Evolutionary conservation across 2,888 invertebrate genomes (phyloP), one percentile per base, ranked within the genome.

Genomic region (Tromatobia lineatoria): DNA sequence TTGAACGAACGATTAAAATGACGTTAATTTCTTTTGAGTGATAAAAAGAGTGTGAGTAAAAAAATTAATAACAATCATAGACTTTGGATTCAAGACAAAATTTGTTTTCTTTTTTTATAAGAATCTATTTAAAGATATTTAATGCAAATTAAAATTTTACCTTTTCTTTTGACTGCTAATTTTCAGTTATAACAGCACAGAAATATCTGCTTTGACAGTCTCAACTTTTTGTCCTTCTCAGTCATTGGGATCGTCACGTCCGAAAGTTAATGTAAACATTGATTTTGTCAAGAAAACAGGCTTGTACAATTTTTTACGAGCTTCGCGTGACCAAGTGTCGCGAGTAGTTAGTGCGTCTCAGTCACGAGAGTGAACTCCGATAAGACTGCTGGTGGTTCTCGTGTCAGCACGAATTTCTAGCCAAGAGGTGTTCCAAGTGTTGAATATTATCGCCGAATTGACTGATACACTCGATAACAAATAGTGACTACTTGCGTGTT

Each of bases 321-420:
- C 20, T 7, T 84, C 50, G 84, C 84, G 83, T 83, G 83, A 83
- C 77, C 47, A 59, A 64, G 57, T 69, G 34, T 61, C 18, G 67
- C 66, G 20, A 61, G 73, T 67, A 13, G 38, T 20, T 59, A 42
- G 75, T 50, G 74, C 75, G 69, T 81, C 61, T 64, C 47, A 80
- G 77, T 73, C 77, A 64, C 80, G 80, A 81, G 54, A 66, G 57
- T 67, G 52, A 80, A 73, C 54, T 77, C 71, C 83, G 80, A 76
- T 76, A 83, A 83, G 54, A 47, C 42, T 20, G 50, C 15, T 64
- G 34, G 34, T 34, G 50, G 74, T 34, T 77, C 38, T 69, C 83
- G 77, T 74, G 80, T 77, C 50, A 54, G 29, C 59, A 38, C 59
- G 57, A 64, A 74, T 74, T 71, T 29, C 80, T 23, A 64, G 1